These are phyloP conservation scores for Notoglanidium macrostoma DNA, from an alignment of 2,797 vertebrate genomes.

Conservation along the genomic window DNA sequence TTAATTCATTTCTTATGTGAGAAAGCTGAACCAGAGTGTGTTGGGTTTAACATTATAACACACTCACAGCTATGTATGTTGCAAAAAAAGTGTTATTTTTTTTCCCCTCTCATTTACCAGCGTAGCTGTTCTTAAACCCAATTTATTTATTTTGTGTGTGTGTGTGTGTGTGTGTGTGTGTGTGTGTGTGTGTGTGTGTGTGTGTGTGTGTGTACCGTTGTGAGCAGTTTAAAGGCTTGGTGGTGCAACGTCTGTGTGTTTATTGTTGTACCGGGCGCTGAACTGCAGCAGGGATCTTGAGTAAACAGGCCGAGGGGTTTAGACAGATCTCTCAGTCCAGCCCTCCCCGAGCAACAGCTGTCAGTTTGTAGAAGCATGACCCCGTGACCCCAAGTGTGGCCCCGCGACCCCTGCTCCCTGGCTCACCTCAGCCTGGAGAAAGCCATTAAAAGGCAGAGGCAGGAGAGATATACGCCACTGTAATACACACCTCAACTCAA, in stretches of 20 bases:
- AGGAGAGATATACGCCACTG: not conserved
- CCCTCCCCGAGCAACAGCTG: conserved; percentile 55
- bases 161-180: not conserved
- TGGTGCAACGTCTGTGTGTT: conserved; percentile 61
- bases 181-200: conserved; percentile 1
- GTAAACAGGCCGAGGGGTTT: conserved; percentile 65
- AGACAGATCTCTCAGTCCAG: conserved; percentile 32
- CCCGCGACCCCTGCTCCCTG: conserved; percentile 21
- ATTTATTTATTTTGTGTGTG: not conserved
- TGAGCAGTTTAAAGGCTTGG: conserved; percentile 42
- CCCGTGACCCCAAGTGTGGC: conserved; percentile 33
- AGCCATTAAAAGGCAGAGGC: not conserved
- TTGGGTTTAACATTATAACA: not conserved
- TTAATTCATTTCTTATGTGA: not conserved
- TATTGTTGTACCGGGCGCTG: conserved; percentile 66
- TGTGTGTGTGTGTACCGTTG: not conserved
- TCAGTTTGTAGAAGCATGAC: conserved; percentile 52
- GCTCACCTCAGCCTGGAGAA: conserved; percentile 26
- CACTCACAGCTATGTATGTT: not conserved
- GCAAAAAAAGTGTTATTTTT: not conserved
- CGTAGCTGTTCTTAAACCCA: not conserved
- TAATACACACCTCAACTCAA: conserved; percentile 7
- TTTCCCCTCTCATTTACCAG: not conserved
- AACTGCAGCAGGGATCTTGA: conserved; percentile 63
- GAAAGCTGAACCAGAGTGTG: not conserved